phyloP scores from a whole-genome alignment of 2,888 invertebrate species.

The Epinotia bilunana region DNA sequence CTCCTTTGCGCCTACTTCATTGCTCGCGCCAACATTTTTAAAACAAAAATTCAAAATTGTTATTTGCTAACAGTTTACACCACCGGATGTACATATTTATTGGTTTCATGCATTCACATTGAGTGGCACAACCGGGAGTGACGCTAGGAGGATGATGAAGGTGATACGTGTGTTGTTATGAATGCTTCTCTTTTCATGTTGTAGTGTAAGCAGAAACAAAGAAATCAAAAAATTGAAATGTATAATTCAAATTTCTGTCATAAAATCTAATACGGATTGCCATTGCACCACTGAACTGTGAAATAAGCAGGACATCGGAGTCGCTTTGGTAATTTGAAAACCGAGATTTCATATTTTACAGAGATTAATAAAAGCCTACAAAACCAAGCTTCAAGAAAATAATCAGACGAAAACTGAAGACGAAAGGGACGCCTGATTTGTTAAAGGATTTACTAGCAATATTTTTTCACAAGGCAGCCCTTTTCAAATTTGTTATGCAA shows the following conservation, averaged over 20 bases:
- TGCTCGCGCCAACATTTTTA: too few relatives aligned
- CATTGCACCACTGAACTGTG: conserved; percentile 14
- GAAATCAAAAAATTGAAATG: too few relatives aligned
- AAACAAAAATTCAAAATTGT: too few relatives aligned
- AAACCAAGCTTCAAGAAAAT: conserved; percentile 34
- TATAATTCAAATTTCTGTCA: not conserved
- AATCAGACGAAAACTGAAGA: conserved; percentile 40
- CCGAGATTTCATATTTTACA: conserved; percentile 8
- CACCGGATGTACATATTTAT: too few relatives aligned
- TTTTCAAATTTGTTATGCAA: conserved; percentile 76
- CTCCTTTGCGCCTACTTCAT: too few relatives aligned
- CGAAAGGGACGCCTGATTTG: conserved; percentile 59
- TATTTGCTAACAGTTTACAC: too few relatives aligned
- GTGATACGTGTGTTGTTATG: too few relatives aligned
- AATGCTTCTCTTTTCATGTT: too few relatives aligned
- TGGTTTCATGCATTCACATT: too few relatives aligned
- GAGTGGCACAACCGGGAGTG: too few relatives aligned
- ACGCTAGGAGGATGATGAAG: too few relatives aligned
- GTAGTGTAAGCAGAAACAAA: too few relatives aligned
- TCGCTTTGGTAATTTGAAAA: conserved; percentile 5
- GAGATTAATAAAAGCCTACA: conserved; percentile 32
- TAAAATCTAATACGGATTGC: conserved; percentile 3
- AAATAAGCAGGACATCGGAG: conserved; percentile 2
- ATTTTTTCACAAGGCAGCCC: conserved; percentile 63
- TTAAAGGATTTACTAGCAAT: conserved; percentile 70